A percentile compares a stretch with the other conserved stretches of the same genome.
Evolutionary conservation across 2,797 vertebrate species (phyloP).

Genomic region (Furcifer pardalis): DNA sequence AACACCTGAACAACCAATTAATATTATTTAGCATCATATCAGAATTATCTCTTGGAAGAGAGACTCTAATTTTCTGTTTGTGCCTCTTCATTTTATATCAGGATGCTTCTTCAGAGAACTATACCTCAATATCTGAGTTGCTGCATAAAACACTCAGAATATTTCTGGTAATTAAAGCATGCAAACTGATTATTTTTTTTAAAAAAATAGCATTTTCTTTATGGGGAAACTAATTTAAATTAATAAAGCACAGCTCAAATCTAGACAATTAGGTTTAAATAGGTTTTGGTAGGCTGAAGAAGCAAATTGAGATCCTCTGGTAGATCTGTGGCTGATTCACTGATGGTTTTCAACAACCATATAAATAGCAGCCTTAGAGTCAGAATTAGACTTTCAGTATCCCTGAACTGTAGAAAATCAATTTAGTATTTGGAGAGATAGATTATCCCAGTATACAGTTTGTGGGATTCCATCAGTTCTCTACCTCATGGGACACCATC

Average conservation of each 20-base stretch:
- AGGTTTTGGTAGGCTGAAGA: not conserved
- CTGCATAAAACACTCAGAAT: too few relatives aligned
- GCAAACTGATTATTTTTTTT: too few relatives aligned
- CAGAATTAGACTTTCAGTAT: not conserved
- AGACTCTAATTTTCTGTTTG: not conserved
- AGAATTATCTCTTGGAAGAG: not conserved
- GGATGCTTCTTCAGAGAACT: not conserved
- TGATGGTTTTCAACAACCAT: not conserved
- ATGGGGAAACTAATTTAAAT: not conserved
- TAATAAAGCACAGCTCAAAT: not conserved
- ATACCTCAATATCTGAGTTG: not conserved
- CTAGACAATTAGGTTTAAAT: not conserved
- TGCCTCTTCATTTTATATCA: not conserved
- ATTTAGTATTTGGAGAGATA: not conserved
- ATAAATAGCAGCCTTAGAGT: not conserved
- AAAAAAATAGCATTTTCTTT: too few relatives aligned
- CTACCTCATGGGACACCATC: not conserved
- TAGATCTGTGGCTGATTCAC: not conserved
- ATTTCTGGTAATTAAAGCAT: too few relatives aligned
- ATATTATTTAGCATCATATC: not conserved
- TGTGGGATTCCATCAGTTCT: not conserved
- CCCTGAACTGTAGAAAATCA: not conserved
- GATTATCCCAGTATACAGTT: not conserved
- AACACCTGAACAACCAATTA: not conserved
- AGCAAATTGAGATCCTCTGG: not conserved